These are phyloP conservation scores for Thomomys bottae DNA, from an alignment of 2,113 vertebrate genomes.

Conservation along the genomic window DNA sequence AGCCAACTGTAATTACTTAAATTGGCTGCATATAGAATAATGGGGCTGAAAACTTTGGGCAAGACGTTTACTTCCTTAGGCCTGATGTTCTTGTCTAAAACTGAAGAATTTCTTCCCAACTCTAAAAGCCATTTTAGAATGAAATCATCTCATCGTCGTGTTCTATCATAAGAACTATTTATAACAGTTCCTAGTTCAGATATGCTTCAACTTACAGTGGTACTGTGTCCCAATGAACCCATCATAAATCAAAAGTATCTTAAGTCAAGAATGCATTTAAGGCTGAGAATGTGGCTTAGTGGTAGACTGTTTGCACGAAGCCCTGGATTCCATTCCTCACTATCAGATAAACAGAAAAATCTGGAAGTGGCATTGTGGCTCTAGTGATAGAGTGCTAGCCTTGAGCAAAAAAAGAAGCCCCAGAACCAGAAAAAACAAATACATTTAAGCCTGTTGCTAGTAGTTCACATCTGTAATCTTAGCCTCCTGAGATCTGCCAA, in stretches of 20 bases:
- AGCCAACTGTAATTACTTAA: not conserved
- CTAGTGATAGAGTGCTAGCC: too few species aligned
- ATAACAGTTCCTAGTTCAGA: not conserved
- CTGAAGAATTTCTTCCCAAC: slow-evolving; percentile 28
- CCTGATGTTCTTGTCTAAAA: slow-evolving; percentile 38
- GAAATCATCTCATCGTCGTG: not conserved
- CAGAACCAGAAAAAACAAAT: too few species aligned
- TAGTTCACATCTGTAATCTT: too few species aligned
- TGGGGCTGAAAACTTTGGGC: slow-evolving; percentile 15
- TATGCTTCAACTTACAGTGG: not conserved
- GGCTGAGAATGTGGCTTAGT: too few species aligned
- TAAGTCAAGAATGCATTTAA: not conserved
- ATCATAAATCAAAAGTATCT: not conserved
- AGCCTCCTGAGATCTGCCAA: too few species aligned
- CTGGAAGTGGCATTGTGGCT: too few species aligned
- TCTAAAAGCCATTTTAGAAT: not conserved
- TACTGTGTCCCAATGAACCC: not conserved
- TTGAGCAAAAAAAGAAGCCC: too few species aligned
- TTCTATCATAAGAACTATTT: not conserved
- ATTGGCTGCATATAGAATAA: slow-evolving; percentile 15
- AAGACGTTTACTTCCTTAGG: not conserved
- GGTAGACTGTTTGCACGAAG: too few species aligned
- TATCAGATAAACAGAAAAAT: too few species aligned
- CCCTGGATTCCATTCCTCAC: too few species aligned
- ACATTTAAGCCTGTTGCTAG: not conserved